These are phyloP conservation scores for Eupleurogrammus muticus DNA, from an alignment of 2,797 vertebrate species.

Conservation along the genomic window DNA sequence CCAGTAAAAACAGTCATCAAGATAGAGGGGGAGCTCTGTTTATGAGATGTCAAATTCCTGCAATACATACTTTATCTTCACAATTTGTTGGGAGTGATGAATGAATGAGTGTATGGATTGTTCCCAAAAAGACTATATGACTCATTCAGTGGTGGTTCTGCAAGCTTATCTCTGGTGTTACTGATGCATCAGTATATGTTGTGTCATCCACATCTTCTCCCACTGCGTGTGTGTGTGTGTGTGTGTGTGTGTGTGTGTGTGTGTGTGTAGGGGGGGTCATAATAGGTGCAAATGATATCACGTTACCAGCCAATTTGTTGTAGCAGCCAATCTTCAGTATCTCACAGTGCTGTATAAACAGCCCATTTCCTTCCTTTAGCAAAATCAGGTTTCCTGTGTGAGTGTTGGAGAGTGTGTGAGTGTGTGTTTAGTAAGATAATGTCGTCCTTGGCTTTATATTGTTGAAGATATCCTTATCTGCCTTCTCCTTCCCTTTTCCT, in stretches of 20 bases:
- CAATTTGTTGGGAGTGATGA: constrained; percentile 13
- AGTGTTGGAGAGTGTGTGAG: constrained; percentile 30
- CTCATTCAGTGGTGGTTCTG: constrained; percentile 26
- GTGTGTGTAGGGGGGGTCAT: constrained; percentile 19
- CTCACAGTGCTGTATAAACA: constrained; percentile 48
- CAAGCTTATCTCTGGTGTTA: constrained; percentile 32
- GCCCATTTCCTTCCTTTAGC: constrained; percentile 69
- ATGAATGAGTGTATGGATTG: constrained; percentile 32
- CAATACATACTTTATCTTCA: constrained; percentile 6
- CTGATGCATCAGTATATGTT: constrained; percentile 18
- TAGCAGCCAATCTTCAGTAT: constrained; percentile 49
- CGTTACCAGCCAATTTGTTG: constrained; percentile 47
- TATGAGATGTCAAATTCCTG: constrained; percentile 33
- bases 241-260: constrained; percentile 15
- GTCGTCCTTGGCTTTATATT: constrained; percentile 53
- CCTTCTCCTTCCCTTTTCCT: constrained; percentile 57
- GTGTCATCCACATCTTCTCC: constrained; percentile 18
- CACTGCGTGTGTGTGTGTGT: constrained; percentile 19
- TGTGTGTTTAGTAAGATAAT: constrained; percentile 20
- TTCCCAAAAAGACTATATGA: constrained; percentile 25
- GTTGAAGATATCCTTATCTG: constrained; percentile 68
- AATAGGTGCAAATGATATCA: constrained; percentile 39
- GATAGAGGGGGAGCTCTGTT: constrained; percentile 26
- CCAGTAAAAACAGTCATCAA: constrained; percentile 28
- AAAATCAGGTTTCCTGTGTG: constrained; percentile 60